Evolutionary conservation across 64 coral and sea anemone species (phyloP), one percentile per base, ranked within the genome.

Genomic region (Porites lutea): DNA sequence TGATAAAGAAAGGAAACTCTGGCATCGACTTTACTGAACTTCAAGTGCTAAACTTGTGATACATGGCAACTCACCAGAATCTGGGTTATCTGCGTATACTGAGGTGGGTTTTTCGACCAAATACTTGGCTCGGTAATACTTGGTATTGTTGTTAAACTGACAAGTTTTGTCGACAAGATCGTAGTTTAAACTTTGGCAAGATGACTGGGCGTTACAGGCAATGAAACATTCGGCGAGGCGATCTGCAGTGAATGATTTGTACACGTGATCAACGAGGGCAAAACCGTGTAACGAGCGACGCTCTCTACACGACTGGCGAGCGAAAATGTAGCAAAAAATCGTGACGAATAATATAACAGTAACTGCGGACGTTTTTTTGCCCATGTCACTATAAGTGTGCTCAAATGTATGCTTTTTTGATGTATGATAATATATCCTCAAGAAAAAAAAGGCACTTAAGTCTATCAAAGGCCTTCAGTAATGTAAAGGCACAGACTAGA

Each of bases 151-250:
- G 6, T 81, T 81, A 63, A 81, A 61, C 58, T 81, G 22, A 53
- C 78, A 81, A 61, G 57, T 64, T 43, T 81, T 81, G 57, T 81
- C 23, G 55, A 53, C 58, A 63, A 81, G 78, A 61, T 81, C 22
- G 78, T 81, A 81, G 37, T 81, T 81, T 8, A 81, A 9, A 47
- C 58, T 62, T 48, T 81, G 78, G 58, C 55, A 81, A 81, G 78
- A 20, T 81, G 55, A 58, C 63, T 81, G 78, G 11, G 4, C 63
- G 78, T 45, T 81, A 81, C 78, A 81, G 8, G 78, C 22, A 14
- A 37, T 61, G 78, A 47, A 81, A 46, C 78, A 81, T 46, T 23
- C 3, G 15, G 14, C 27, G 5, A 81, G 13, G 16, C 55, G 58
- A 63, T 81, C 78, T 6, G 78, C 55, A 62, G 11, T 62, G 2